Evolutionary conservation across 2,113 vertebrate species (phyloP), one percentile per base, ranked within the genome.

Genomic region (Halichoeres trimaculatus): DNA sequence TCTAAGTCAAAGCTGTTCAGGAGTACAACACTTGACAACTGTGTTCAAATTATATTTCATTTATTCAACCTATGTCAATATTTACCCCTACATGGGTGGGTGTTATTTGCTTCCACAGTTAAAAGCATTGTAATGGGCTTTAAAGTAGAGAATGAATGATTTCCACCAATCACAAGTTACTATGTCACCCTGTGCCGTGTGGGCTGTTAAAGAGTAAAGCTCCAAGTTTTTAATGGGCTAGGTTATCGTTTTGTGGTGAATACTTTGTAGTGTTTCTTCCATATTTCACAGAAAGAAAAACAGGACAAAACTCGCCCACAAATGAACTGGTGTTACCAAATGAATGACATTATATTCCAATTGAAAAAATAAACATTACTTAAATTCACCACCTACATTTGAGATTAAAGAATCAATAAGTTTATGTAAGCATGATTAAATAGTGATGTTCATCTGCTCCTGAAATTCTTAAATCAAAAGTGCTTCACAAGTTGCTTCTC

Each of bases 31-130:
- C 3, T 45, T 7, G n/a, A n/a, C n/a, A n/a, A n/a, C n/a, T n/a
- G 17, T 14, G 7, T 58, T n/a, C 34, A 26, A 70, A 51, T 41
- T 16, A 30, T 52, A 30, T 51, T 51, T 60, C 11, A 58, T 58
- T 50, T 38, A 70, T 70, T 59, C 45, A 50, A 40, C 43, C 34
- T 36, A 23, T 57, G 45, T 35, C 55, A 30, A 1, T 59, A 60
- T 26, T 60, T 59, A 70, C 17, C 55, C 35, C 51, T 34, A 43
- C 11, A 16, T 60, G 12, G 34, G 35, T 60, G 45, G 47, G 8
- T 70, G 56, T 70, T 70, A 34, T 43, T 70, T 70, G 23, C 45
- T 41, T 41, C 41, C 11, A 43, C 48, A 53, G 52, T 70, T 70
- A 52, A 71, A 52, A 61, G 70, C 40, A 47, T 54, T 54, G 53